Conservation (phyloP, 2,888 invertebrate species). For the Drosophila tanythrix region DNA sequence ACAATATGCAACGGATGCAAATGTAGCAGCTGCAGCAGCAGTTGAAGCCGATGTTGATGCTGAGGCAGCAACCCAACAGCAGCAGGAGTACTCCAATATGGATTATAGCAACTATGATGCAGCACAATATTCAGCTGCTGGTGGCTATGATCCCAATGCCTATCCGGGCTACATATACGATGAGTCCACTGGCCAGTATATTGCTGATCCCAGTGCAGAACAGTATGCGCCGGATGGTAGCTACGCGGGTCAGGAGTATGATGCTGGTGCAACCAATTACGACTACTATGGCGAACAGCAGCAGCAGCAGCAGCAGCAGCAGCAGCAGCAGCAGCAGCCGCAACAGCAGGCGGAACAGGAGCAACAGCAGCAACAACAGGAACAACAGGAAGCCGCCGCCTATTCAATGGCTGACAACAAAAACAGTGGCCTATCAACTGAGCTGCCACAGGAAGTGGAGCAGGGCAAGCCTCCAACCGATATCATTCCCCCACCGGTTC, state of each 20-base stretch:
- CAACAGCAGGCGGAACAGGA: constrained; percentile 14
- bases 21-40: constrained; percentile 40
- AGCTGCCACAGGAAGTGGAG: constrained; percentile 60
- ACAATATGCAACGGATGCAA: constrained; percentile 58
- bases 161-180: constrained; percentile 84
- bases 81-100: constrained; percentile 73
- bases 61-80: constrained; percentile 27
- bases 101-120: constrained; percentile 83
- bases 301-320: constrained; percentile 42
- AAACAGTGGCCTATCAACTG: constrained; percentile 15
- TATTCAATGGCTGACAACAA: constrained; percentile 28
- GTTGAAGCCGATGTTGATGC: constrained; percentile 23
- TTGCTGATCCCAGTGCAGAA: constrained; percentile 78
- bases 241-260: constrained; percentile 70
- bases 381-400: not conserved
- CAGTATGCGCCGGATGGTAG: constrained; percentile 69
- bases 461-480: constrained; percentile 21
- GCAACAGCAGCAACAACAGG: not conserved
- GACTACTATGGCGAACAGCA: constrained; percentile 69
- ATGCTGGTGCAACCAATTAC: constrained; percentile 50
- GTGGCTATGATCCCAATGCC: constrained; percentile 78
- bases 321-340: constrained; percentile 31
- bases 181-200: constrained; percentile 81
- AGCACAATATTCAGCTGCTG: constrained; percentile 65
- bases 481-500: constrained; percentile 27